Percentiles rank a stretch among this genome's conserved stretches.
Conservation (phyloP, 2,888 invertebrate genomes). For the Sphecodes monilicornis region DNA sequence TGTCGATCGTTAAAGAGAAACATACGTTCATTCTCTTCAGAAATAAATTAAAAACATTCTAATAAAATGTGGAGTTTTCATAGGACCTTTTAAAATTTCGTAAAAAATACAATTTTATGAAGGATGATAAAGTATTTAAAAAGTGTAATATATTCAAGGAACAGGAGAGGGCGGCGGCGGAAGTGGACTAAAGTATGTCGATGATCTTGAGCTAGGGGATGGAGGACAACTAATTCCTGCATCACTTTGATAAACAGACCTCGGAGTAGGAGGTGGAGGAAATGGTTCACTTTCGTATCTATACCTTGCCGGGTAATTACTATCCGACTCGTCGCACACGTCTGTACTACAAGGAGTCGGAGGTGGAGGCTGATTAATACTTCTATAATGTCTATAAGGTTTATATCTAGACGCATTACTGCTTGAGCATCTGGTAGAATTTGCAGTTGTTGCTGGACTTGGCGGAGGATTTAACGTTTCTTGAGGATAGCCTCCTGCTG, state of each 20-base stretch:
- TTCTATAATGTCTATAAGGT: constrained; percentile 91
- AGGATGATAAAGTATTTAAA: constrained; percentile 21
- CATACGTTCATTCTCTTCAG: background rate
- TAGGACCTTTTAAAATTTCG: constrained; percentile 6
- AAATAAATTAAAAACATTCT: constrained; percentile 25
- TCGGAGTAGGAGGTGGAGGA: constrained; percentile 91
- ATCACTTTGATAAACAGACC: constrained; percentile 91
- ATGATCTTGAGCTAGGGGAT: constrained; percentile 89
- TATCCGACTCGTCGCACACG: constrained; percentile 95
- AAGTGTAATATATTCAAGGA: constrained; percentile 80
- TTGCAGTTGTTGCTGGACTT: constrained; percentile 92
- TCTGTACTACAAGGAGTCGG: constrained; percentile 98
- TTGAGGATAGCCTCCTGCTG: constrained; percentile 89
- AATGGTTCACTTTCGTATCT: constrained; percentile 89
- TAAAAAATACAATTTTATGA: constrained; percentile 17
- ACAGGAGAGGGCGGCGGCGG: constrained; percentile 95
- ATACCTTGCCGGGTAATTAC: constrained; percentile 88
- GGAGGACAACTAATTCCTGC: constrained; percentile 88
- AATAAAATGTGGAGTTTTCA: background rate
- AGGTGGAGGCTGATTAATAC: constrained; percentile 94
- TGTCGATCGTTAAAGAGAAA: constrained; percentile 2
- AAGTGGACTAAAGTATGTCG: constrained; percentile 91
- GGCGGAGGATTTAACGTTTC: constrained; percentile 96
- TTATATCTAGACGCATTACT: constrained; percentile 88
- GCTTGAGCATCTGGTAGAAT: constrained; percentile 85